These are phyloP conservation scores for Danionella cerebrum DNA, from an alignment of 2,113 vertebrate genomes.

Conservation along the genomic window DNA sequence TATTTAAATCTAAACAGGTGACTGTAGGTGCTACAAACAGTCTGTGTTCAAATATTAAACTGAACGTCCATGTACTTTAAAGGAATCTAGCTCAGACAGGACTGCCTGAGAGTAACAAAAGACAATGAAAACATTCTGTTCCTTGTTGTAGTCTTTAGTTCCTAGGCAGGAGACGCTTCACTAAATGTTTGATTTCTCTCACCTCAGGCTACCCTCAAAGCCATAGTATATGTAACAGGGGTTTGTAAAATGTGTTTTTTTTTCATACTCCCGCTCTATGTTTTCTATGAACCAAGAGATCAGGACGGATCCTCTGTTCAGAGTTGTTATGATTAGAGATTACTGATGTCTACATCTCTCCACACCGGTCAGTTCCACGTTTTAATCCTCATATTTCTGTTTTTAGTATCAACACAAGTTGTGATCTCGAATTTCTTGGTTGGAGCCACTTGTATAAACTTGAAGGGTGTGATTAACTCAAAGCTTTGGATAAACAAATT, in stretches of 20 bases:
- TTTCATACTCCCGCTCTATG: background rate
- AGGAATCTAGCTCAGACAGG: constrained; percentile 4
- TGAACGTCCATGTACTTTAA: constrained; percentile 3
- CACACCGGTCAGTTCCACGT: constrained; percentile 8
- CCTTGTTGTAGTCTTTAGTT: constrained; percentile 26
- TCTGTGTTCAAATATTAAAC: background rate
- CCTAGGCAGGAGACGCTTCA: constrained; percentile 32
- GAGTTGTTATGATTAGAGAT: constrained; percentile 25
- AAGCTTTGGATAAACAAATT: background rate
- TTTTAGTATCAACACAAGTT: background rate
- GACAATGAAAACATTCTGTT: constrained; percentile 41
- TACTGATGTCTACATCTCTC: constrained; percentile 23
- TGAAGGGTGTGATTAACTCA: background rate
- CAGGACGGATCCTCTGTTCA: constrained; percentile 12
- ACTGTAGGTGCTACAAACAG: background rate
- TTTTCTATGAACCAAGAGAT: constrained; percentile 30
- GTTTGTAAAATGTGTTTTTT: constrained; percentile 28
- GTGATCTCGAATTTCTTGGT: background rate
- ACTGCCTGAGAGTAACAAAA: constrained; percentile 30
- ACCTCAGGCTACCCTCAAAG: constrained; percentile 39
- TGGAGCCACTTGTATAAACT: background rate
- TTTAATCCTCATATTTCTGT: constrained; percentile 27
- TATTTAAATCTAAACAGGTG: background rate
- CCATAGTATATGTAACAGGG: constrained; percentile 17
- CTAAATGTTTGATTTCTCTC: constrained; percentile 31